Percentiles rank a stretch among this genome's conserved stretches.
phyloP scores from a whole-genome alignment of 2,888 invertebrate genomes.

The Eustalomyia histrio region DNA sequence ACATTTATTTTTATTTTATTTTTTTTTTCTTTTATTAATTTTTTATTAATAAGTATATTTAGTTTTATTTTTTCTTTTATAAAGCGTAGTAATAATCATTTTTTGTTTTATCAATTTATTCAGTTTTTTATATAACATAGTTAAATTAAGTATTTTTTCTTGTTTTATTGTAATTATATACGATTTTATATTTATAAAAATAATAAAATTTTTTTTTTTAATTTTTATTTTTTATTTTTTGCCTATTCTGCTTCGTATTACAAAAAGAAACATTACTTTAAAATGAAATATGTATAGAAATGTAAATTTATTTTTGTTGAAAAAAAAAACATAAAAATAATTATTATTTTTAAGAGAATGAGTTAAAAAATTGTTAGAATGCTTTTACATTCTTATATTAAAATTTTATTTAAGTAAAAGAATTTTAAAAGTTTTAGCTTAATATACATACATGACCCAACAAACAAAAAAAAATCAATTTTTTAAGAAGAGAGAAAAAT shows the following conservation, averaged over 20 bases:
- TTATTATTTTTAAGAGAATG: not conserved
- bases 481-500: not conserved
- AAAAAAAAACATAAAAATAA: not conserved
- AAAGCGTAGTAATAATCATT: slow-evolving; percentile 64
- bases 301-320: not conserved
- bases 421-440: slow-evolving; percentile 2
- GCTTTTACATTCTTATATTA: not conserved
- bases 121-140: slow-evolving; percentile 24
- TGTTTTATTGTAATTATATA: slow-evolving; percentile 49
- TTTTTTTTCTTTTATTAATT: slow-evolving; percentile 51
- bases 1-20: slow-evolving; percentile 44
- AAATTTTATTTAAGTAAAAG: slow-evolving; percentile 8
- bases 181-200: slow-evolving; percentile 23
- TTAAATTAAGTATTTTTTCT: slow-evolving; percentile 11
- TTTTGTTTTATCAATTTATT: slow-evolving; percentile 40
- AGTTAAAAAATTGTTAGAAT: not conserved
- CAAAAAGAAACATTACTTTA: not conserved
- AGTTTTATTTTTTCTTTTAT: slow-evolving; percentile 37
- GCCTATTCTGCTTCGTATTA: not conserved
- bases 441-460: slow-evolving; percentile 17
- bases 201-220: not conserved
- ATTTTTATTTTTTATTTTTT: not conserved
- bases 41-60: slow-evolving; percentile 56
- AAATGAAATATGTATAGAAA: not conserved
- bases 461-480: not conserved